A percentile compares a stretch with the other conserved stretches of the same genome.
These are phyloP conservation scores for Prionchulus punctatus DNA, from an alignment of 2,888 invertebrate species.

Conservation along the genomic window DNA sequence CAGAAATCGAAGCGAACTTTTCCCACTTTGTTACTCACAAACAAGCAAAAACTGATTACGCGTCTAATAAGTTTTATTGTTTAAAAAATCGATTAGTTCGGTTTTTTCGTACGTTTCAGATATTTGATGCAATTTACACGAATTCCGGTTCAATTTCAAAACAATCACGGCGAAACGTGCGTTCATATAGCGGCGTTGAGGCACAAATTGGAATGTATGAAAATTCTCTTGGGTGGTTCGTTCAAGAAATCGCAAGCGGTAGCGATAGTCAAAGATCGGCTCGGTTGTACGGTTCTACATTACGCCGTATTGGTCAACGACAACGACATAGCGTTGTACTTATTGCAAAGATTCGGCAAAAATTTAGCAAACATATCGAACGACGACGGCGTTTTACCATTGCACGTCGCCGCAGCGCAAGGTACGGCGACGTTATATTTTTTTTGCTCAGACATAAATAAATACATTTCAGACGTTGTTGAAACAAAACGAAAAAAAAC, in stretches of 20 bases:
- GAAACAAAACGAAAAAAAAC: too few species aligned
- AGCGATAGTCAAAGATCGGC: slow-evolving; percentile 5
- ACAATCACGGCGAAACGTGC: slow-evolving; percentile 8
- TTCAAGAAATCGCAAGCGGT: slow-evolving; percentile 1
- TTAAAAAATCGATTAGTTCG: too few species aligned
- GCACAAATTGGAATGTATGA: slow-evolving; percentile 4
- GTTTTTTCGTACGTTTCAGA: background rate
- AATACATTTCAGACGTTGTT: too few species aligned
- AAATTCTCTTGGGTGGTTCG: slow-evolving; percentile 9
- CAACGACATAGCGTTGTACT: slow-evolving; percentile 15
- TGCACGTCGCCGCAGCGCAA: slow-evolving; percentile 26
- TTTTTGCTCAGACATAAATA: background rate
- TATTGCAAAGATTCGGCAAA: slow-evolving; percentile 18
- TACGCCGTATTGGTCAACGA: slow-evolving; percentile 20
- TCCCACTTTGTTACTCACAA: too few species aligned
- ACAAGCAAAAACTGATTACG: too few species aligned
- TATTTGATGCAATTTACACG: slow-evolving; percentile 7
- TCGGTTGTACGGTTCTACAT: slow-evolving; percentile 18
- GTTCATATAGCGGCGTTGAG: slow-evolving; percentile 10
- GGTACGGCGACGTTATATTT: slow-evolving; percentile 13
- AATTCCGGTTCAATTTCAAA: slow-evolving; percentile 2
- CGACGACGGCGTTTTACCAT: slow-evolving; percentile 22
- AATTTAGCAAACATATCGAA: slow-evolving; percentile 21
- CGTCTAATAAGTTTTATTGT: too few species aligned
- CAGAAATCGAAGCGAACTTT: too few species aligned